Evolutionary conservation across 53 echinoderm and acorn worm species (phyloP).

Genomic region (Astropecten irregularis): DNA sequence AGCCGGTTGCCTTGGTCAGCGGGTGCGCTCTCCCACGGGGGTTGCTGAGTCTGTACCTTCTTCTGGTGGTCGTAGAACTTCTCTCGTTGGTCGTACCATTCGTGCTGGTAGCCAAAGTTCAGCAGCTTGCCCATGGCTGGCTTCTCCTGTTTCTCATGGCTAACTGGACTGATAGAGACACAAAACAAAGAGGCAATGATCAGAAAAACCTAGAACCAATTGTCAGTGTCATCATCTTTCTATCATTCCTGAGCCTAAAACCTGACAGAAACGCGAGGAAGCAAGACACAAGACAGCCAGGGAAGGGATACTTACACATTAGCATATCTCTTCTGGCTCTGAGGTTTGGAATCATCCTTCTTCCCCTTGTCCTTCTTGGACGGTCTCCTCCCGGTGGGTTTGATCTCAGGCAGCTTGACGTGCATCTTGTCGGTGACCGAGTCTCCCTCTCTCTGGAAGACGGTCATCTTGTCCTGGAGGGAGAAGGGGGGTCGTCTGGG

Average conservation of each 20-base stretch:
- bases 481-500: constrained; percentile 83
- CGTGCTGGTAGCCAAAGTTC: constrained; percentile 87
- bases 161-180: background rate
- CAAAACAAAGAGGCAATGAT: constrained; percentile 1
- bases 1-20: constrained; percentile 60
- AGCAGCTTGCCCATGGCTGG: constrained; percentile 76
- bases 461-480: constrained; percentile 80
- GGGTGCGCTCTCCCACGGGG: constrained; percentile 38
- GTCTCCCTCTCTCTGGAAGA: constrained; percentile 83
- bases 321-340: constrained; percentile 11
- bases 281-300: background rate
- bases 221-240: too few relatives aligned
- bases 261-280: too few relatives aligned
- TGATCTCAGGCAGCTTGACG: constrained; percentile 76
- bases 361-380: constrained; percentile 58
- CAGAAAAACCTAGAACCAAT: too few relatives aligned
- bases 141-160: constrained; percentile 32
- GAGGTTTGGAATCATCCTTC: constrained; percentile 2
- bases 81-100: constrained; percentile 87
- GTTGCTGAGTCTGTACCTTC: constrained; percentile 46
- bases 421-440: constrained; percentile 74
- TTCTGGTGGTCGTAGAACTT: constrained; percentile 70
- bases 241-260: too few relatives aligned
- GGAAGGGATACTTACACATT: constrained; percentile 12
- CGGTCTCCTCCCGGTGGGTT: constrained; percentile 58